Conservation (phyloP, 1,140 invertebrate genomes). For the Drosophila willistoni region DNA sequence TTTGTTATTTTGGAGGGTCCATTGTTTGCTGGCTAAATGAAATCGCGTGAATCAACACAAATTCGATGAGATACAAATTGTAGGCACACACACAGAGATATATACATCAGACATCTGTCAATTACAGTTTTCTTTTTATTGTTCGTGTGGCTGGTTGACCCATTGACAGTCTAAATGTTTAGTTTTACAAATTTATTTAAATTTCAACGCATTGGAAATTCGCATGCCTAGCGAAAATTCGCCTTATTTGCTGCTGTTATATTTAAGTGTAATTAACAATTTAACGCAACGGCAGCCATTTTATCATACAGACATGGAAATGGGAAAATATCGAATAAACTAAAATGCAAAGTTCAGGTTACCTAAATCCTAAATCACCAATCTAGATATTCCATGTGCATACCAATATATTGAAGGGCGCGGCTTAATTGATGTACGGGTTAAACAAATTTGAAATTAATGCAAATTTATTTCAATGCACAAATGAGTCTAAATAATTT, state of each 20-base stretch:
- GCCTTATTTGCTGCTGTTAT: constrained; percentile 24
- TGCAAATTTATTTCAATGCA: constrained; percentile 69
- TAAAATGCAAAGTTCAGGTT: neutral
- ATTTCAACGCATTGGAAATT: constrained; percentile 67
- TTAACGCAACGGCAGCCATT: constrained; percentile 63
- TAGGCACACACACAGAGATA: constrained; percentile 24
- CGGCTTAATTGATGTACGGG: neutral
- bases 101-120: constrained; percentile 48
- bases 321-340: constrained; percentile 12
- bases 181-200: constrained; percentile 64
- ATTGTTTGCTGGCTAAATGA: constrained; percentile 68
- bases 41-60: constrained; percentile 63
- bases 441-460: constrained; percentile 54
- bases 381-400: too few species aligned
- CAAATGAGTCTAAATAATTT: constrained; percentile 50
- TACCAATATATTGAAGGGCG: neutral
- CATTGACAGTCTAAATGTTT: constrained; percentile 60
- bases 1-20: constrained; percentile 10
- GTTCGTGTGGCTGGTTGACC: constrained; percentile 23
- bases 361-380: neutral
- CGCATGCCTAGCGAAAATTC: constrained; percentile 40
- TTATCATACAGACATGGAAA: constrained; percentile 31
- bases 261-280: constrained; percentile 75
- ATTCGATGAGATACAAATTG: constrained; percentile 64
- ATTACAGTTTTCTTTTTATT: constrained; percentile 63